These are phyloP conservation scores for Malurus cyaneus DNA, from an alignment of 2,113 vertebrate species.

Conservation along the genomic window DNA sequence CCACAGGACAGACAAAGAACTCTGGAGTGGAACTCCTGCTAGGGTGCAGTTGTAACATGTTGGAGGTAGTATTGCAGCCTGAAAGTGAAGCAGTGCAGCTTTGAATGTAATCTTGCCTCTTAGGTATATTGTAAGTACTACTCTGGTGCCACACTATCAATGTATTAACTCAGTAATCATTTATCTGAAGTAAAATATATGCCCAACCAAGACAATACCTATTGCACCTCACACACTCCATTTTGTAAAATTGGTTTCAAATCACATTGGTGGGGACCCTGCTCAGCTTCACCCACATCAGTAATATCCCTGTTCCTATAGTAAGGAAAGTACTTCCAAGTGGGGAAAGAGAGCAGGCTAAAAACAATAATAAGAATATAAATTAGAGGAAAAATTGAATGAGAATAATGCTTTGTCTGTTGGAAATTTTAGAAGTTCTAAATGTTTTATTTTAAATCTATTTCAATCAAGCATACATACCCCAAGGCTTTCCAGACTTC, in stretches of 20 bases:
- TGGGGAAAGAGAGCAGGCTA: neutral
- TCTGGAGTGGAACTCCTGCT: neutral
- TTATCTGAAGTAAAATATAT: neutral
- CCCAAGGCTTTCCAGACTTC: neutral
- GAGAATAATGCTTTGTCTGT: neutral
- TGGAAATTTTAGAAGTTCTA: neutral
- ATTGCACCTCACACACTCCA: neutral
- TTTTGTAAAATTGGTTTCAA: neutral
- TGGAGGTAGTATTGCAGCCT: neutral
- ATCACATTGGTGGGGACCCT: neutral
- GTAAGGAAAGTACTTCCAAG: neutral
- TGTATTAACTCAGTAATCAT: neutral
- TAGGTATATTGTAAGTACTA: neutral
- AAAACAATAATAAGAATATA: neutral
- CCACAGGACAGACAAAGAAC: neutral
- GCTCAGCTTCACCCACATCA: neutral
- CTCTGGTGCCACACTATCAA: neutral
- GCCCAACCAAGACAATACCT: neutral
- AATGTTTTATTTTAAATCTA: neutral
- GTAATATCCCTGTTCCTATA: neutral
- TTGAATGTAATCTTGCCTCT: neutral
- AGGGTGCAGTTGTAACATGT: neutral
- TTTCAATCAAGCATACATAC: neutral
- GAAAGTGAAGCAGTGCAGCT: neutral
- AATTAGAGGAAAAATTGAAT: neutral